These are phyloP conservation scores for Pseudochirops cupreus DNA, from an alignment of 2,797 vertebrate genomes.

Conservation along the genomic window DNA sequence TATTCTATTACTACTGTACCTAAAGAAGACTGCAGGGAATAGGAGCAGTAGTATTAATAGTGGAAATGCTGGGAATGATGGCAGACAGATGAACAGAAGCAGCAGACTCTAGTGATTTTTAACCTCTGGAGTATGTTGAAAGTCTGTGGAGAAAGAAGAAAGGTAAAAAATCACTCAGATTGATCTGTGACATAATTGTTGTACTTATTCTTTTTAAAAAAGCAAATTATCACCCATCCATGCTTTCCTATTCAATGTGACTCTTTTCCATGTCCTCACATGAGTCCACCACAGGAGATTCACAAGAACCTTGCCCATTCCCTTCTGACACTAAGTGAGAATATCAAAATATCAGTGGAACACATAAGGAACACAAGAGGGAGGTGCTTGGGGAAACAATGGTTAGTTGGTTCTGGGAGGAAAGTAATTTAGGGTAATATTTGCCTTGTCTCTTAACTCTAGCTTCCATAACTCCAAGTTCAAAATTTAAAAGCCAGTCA, in stretches of 20 bases:
- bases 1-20: background rate
- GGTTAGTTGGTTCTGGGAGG: background rate
- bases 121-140: background rate
- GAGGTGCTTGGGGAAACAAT: background rate
- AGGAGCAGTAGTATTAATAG: background rate
- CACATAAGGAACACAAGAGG: background rate
- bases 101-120: background rate
- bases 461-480: background rate
- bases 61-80: background rate
- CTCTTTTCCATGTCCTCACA: background rate
- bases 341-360: background rate
- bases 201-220: background rate
- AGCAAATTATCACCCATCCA: background rate
- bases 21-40: background rate
- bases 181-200: background rate
- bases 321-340: background rate
- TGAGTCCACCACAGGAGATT: background rate
- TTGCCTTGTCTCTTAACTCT: background rate
- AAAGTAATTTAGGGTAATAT: background rate
- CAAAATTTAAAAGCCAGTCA: background rate
- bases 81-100: background rate
- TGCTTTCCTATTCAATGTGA: background rate
- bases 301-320: background rate
- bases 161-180: background rate
- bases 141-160: background rate